Base-by-base conservation (phyloP, 30 jellyfish, hydroid and myxozoan species). In the Pelagia noctiluca region DNA sequence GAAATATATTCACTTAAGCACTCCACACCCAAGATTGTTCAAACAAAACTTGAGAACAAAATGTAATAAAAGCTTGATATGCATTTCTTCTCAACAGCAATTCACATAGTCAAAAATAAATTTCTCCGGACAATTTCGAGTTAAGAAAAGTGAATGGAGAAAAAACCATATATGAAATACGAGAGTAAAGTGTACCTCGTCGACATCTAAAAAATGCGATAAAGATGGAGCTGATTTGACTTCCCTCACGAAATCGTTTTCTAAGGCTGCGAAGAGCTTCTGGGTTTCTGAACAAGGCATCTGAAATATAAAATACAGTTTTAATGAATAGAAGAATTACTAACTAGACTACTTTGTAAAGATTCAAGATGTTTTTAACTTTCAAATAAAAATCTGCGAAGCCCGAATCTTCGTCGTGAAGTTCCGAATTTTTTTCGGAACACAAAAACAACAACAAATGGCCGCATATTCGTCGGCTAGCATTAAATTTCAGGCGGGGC, bases 251-350 rank as follows among this genome's bases (percentile, higher is more conserved):
- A 82, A 53, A 35, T 82, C 86, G 36, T 83, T 75, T 57, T 68
- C 80, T 13, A 82, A 62, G 26, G 92, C 84, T 66, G 77, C 24
- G 63, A 75, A 81, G 28, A 67, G 78, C 69, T 49, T 64, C 82
- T 38, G 81, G 25, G 88, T 76, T 82, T 72, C 96, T 68, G 96
- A 75, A 35, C 96, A 86, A 50, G 96, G 96, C 96, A 86, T 86
- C 96, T 86, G 67, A 10, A 19, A 48, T 42, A 36, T 21, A 60
- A 84, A 74, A 34, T 28, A 18, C 2, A 19, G 50, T 1, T 46
- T 10, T 21, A 21, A 10, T 24, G 2, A 31, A 0, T 1, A 26
- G 19, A 24, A 75, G 33, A 24, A 16, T 18, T 7, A 26, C 53
- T 16, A 73, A 73, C 23, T 46, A 49, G 50, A 29, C 34, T 19